phyloP scores from a whole-genome alignment of 1,140 invertebrate genomes.

The Drosophila gunungcola region DNA sequence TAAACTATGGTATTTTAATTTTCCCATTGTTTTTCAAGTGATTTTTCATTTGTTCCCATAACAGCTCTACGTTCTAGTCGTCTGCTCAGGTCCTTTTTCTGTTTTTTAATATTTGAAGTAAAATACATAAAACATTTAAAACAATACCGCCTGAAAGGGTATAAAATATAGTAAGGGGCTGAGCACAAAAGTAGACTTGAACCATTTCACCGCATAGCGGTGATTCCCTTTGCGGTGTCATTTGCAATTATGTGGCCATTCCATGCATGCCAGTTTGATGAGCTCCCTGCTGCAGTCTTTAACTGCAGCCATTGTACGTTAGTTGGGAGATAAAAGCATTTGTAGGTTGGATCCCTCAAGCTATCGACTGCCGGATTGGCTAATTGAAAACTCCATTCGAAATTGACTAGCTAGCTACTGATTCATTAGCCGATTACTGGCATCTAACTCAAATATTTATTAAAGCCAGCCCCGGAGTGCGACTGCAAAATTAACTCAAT shows the following conservation, averaged over 20 bases:
- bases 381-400: slow-evolving; percentile 3
- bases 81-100: too few species aligned
- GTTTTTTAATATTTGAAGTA: too few species aligned
- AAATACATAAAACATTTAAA: too few species aligned
- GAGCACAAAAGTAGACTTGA: slow-evolving; percentile 57
- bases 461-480: slow-evolving; percentile 33
- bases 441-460: slow-evolving; percentile 33
- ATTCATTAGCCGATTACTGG: slow-evolving; percentile 42
- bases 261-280: slow-evolving; percentile 52
- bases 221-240: slow-evolving; percentile 57
- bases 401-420: slow-evolving; percentile 15
- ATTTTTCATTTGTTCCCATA: too few species aligned
- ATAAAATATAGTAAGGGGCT: slow-evolving; percentile 14
- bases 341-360: background rate
- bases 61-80: too few species aligned
- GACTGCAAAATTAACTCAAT: slow-evolving; percentile 50
- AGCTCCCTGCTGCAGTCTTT: slow-evolving; percentile 29
- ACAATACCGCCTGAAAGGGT: too few species aligned
- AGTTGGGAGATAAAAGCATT: slow-evolving; percentile 22
- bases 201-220: slow-evolving; percentile 47
- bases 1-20: too few species aligned
- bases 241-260: slow-evolving; percentile 62
- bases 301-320: slow-evolving; percentile 29
- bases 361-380: background rate
- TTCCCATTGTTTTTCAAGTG: too few species aligned